Conservation (phyloP, 2,113 vertebrate species). For the Phyllostomus discolor region DNA sequence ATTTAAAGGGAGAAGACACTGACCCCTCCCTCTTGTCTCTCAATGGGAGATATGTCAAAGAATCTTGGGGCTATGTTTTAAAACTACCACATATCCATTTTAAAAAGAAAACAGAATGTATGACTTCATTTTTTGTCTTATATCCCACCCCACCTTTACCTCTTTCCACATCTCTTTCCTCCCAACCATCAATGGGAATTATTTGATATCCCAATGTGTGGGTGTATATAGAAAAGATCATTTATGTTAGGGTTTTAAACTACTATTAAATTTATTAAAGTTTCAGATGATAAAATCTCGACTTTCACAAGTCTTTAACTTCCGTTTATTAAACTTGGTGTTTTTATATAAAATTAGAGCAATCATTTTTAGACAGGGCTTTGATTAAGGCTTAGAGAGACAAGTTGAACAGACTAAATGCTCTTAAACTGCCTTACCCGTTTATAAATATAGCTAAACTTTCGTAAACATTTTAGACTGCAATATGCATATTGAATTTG, state of each 20-base stretch:
- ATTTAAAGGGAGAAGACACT: background rate
- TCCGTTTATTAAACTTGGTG: conserved; percentile 17
- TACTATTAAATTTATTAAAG: background rate
- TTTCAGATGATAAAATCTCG: background rate
- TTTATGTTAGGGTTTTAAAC: background rate
- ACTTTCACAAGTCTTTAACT: background rate
- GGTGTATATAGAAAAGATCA: background rate
- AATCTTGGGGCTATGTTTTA: conserved; percentile 6
- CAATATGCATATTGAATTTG: background rate
- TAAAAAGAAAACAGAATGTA: conserved; percentile 13
- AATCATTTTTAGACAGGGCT: background rate
- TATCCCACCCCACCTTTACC: background rate
- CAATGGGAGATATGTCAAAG: background rate
- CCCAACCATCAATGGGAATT: background rate
- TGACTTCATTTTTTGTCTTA: background rate
- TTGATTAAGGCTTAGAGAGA: conserved; percentile 10
- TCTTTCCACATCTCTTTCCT: background rate
- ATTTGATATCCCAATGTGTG: background rate
- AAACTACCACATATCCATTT: background rate
- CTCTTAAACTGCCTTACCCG: background rate
- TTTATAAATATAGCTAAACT: conserved; percentile 7
- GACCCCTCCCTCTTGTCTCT: background rate
- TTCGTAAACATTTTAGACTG: background rate
- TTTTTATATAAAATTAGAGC: conserved; percentile 42
- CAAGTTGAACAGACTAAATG: background rate